A percentile compares a stretch with the other conserved stretches of the same genome.
phyloP scores from a whole-genome alignment of 2,888 invertebrate species.

The Parnassius mnemosyne region DNA sequence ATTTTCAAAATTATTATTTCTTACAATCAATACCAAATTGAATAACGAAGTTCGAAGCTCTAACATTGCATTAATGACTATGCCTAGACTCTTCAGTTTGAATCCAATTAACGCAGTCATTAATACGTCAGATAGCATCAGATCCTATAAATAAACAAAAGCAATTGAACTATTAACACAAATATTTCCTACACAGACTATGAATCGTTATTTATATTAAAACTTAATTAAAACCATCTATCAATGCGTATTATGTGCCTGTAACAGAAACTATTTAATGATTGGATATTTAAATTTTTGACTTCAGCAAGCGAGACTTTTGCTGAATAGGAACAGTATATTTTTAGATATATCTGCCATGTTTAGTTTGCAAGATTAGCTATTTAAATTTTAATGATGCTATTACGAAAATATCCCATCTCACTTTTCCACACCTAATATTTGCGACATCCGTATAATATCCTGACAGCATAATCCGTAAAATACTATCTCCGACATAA shows the following conservation, averaged over 20 bases:
- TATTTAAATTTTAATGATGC: not conserved
- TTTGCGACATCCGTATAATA: slow-evolving; percentile 45
- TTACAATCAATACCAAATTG: slow-evolving; percentile 11
- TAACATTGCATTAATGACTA: slow-evolving; percentile 6
- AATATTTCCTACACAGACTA: slow-evolving; percentile 11
- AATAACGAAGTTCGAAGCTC: slow-evolving; percentile 7
- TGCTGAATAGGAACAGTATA: no score
- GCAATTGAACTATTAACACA: slow-evolving; percentile 24
- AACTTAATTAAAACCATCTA: not conserved
- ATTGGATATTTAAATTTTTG: no score
- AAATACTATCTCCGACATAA: slow-evolving; percentile 36
- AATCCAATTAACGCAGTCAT: slow-evolving; percentile 21
- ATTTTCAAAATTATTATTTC: no score
- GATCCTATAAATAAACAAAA: slow-evolving; percentile 23
- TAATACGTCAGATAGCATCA: slow-evolving; percentile 21
- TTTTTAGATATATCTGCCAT: no score
- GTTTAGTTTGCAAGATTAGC: no score
- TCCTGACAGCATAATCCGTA: slow-evolving; percentile 52
- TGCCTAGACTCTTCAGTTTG: slow-evolving; percentile 9
- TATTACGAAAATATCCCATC: slow-evolving; percentile 35
- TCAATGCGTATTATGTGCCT: no score
- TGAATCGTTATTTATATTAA: slow-evolving; percentile 11
- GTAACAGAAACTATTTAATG: no score
- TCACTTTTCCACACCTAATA: slow-evolving; percentile 31
- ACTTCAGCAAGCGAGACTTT: no score